Base-by-base conservation (phyloP, 2,797 vertebrate species). In the Paguma larvata region DNA sequence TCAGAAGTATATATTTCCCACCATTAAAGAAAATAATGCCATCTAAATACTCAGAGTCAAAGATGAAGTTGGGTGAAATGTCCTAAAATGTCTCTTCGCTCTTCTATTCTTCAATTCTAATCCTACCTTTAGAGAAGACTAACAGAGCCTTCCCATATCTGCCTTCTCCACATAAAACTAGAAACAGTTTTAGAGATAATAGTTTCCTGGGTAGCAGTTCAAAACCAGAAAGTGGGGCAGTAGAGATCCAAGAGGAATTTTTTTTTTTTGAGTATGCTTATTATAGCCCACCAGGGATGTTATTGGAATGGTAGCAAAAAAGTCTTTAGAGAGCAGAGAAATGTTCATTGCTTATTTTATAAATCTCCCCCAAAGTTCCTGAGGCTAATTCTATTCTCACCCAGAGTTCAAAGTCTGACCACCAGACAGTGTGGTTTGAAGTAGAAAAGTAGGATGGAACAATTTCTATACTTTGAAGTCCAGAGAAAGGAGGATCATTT, bases 361-460 rank as follows among this genome's bases (percentile, higher is more conserved):
- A 97, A 98, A 98, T 96, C 95, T 97, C 91, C 96, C 85, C 97
- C 96, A 32, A 19, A 98, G 97, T 98, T 98, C 95, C 91, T 78
- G 89, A 98, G 97, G 89, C 93, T 79, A 98, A 95, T 95, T 97
- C 97, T 97, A 98, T 98, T 98, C 98, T 98, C 96, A 98, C 97
- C 97, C 94, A 72, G 46, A 96, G 98, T 98, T 99, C 98, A 99
- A 99, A 99, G 98, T 97, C 97, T 97, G 97, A 98, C 98, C 97
- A 98, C 98, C 97, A 98, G 98, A 98, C 97, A 98, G 97, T 96
- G 97, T 46, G 93, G 98, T 98, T 98, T 98, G 99, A 99, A 98
- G 98, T 98, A 97, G 95, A 98, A 98, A 98, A 97, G 98, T 95
- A 79, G 97, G 96, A 98, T 98, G 98, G 97, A 23, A 5, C 97